Conservation (phyloP, 2,888 invertebrate species). For the Chrysolina americana region DNA sequence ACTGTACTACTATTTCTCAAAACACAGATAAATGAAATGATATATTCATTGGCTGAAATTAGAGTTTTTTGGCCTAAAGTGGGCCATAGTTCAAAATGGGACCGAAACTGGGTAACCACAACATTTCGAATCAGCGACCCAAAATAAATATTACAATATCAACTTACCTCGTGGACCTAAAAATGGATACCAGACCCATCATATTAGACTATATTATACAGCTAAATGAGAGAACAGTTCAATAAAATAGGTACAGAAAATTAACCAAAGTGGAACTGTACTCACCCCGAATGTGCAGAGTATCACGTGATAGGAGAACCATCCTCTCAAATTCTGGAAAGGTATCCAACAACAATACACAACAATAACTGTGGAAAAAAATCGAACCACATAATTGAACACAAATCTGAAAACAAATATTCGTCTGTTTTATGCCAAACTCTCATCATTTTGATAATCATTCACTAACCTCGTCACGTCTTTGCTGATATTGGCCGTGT, state of each 20-base stretch:
- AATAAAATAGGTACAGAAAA: background rate
- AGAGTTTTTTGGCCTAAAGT: no score
- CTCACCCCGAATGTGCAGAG: slow-evolving; percentile 66
- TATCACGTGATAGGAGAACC: slow-evolving; percentile 65
- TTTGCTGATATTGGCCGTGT: background rate
- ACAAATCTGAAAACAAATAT: slow-evolving; percentile 51
- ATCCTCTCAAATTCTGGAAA: slow-evolving; percentile 55
- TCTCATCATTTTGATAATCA: background rate
- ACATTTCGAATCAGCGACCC: no score
- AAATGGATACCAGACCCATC: no score
- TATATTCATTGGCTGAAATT: no score
- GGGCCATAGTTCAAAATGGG: no score
- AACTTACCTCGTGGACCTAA: no score
- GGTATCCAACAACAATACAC: slow-evolving; percentile 59
- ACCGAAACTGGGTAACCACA: no score
- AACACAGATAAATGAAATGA: no score
- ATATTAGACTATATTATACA: no score
- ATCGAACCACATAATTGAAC: slow-evolving; percentile 55
- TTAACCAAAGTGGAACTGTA: slow-evolving; percentile 21
- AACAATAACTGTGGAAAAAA: slow-evolving; percentile 53
- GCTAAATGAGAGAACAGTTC: no score
- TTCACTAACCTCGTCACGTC: background rate
- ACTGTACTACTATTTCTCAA: no score
- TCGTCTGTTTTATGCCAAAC: background rate
- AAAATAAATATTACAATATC: no score